A percentile compares a stretch with the other conserved stretches of the same genome.
Conservation (phyloP, 2,888 invertebrate genomes). For the Campoplex nolae region DNA sequence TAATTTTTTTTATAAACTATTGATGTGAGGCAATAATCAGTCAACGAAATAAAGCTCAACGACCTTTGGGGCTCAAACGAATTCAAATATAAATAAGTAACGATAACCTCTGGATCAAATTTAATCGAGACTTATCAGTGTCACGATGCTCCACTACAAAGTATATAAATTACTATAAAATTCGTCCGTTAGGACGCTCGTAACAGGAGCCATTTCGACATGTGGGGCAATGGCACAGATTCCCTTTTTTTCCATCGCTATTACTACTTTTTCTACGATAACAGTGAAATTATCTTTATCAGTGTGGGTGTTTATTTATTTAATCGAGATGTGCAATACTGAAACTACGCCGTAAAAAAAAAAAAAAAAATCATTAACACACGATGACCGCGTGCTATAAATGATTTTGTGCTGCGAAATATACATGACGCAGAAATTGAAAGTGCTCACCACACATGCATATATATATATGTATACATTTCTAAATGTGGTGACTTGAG, state of each 20-base stretch:
- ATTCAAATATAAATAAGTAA: conserved; percentile 14
- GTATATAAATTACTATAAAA: not conserved
- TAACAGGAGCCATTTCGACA: conserved; percentile 4
- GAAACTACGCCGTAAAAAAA: conserved; percentile 30
- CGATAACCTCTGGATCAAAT: conserved; percentile 58
- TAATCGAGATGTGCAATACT: not conserved
- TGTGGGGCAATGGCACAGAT: conserved; percentile 45
- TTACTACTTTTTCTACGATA: not conserved
- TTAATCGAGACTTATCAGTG: conserved; percentile 41
- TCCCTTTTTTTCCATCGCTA: not conserved
- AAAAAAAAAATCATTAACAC: conserved; percentile 32
- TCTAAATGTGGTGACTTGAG: conserved; percentile 10
- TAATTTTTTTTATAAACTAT: not conserved
- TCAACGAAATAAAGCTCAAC: conserved; percentile 36
- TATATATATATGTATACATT: not conserved
- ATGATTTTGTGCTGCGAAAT: not conserved
- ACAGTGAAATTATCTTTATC: conserved; percentile 1
- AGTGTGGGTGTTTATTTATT: not conserved
- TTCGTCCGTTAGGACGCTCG: not conserved
- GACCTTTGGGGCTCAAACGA: conserved; percentile 15
- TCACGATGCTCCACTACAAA: not conserved
- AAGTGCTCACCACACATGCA: not conserved
- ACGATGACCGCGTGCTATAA: conserved; percentile 51
- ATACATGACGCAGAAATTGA: conserved; percentile 34
- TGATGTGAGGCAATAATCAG: not conserved